A percentile compares a stretch with the other conserved stretches of the same genome.
Conservation (phyloP, 2,113 vertebrate genomes). For the Pelobates fuscus region DNA sequence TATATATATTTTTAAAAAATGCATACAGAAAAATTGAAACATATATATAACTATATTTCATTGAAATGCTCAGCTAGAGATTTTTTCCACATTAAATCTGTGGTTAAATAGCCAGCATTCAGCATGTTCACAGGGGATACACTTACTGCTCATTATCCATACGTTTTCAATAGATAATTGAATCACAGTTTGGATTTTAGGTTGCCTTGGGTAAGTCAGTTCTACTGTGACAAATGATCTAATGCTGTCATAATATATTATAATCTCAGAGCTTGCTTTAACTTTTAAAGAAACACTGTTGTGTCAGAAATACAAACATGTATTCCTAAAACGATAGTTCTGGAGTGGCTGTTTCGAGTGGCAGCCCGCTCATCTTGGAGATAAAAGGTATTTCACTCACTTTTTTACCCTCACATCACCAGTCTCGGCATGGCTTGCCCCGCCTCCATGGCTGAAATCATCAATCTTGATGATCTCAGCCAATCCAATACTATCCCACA, state of each 20-base stretch:
- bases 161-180: slow-evolving; percentile 20
- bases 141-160: background rate
- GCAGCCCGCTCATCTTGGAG: too few species aligned
- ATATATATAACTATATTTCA: slow-evolving; percentile 12
- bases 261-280: too few species aligned
- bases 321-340: too few species aligned
- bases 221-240: slow-evolving; percentile 11
- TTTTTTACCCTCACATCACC: too few species aligned
- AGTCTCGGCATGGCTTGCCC: too few species aligned
- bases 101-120: slow-evolving; percentile 12
- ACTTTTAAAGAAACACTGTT: too few species aligned
- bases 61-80: slow-evolving; percentile 8
- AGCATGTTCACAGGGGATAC: background rate
- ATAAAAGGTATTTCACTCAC: too few species aligned
- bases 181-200: slow-evolving; percentile 9
- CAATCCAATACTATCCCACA: too few species aligned
- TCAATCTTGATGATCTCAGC: too few species aligned
- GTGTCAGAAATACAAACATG: too few species aligned
- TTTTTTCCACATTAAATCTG: slow-evolving; percentile 19
- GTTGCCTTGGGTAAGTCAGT: background rate
- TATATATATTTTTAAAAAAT: slow-evolving; percentile 10
- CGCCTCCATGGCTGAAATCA: too few species aligned
- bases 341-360: too few species aligned
- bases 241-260: background rate
- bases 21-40: slow-evolving; percentile 3